Conservation (phyloP, 2,113 vertebrate genomes). For the Lagopus muta region DNA sequence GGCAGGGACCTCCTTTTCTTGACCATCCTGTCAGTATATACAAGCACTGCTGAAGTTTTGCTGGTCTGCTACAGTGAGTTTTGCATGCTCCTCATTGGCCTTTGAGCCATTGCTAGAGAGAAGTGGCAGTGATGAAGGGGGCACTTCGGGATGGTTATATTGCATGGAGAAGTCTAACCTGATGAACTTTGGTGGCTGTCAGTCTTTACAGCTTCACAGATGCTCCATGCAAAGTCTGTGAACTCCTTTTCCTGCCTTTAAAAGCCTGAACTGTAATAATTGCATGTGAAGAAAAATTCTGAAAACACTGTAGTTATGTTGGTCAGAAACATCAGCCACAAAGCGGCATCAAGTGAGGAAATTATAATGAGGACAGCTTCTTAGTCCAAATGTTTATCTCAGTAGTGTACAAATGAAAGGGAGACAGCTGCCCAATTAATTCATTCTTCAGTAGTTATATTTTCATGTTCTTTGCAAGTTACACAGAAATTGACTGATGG, state of each 20-base stretch:
- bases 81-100: neutral
- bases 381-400: slow-evolving; percentile 40
- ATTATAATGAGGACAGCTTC: neutral
- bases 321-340: neutral
- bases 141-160: neutral
- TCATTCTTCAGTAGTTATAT: neutral
- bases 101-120: neutral
- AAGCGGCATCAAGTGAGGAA: neutral
- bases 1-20: neutral
- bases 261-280: neutral
- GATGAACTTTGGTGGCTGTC: neutral
- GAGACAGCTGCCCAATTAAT: slow-evolving; percentile 40
- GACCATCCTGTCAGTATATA: neutral
- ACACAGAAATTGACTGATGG: neutral
- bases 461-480: neutral
- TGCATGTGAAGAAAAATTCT: neutral
- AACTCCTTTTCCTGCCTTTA: neutral
- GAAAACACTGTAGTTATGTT: neutral
- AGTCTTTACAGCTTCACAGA: neutral
- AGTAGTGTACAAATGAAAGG: neutral
- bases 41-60: neutral
- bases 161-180: neutral
- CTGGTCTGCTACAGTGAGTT: neutral
- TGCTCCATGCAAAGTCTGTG: neutral
- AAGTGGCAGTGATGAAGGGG: neutral